Evolutionary conservation across 2,113 vertebrate genomes (phyloP), one percentile per base, ranked within the genome.

Genomic region (Corythoichthys haematopterus): DNA sequence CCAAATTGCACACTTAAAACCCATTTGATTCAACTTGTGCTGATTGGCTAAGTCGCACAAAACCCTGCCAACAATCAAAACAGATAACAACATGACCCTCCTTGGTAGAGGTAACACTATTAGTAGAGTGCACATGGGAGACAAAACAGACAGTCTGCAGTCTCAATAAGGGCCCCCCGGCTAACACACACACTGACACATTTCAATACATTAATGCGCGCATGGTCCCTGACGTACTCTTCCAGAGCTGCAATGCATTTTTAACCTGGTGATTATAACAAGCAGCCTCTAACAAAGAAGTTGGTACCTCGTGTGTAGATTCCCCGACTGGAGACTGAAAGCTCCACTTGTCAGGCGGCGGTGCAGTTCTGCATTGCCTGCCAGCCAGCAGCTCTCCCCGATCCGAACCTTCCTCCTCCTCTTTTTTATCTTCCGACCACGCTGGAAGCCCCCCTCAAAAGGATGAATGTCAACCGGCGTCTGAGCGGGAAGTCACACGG

Each of bases 401-500:
- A 57, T 46, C 40, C 20, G 14, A 6, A 2, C 35, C 60, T 45
- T 45, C 40, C 40, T 62, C 60, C 43, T 33, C 16, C 2, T 45
- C 37, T 11, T 20, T 62, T 46, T 13, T 62, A 33, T 33, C 12
- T 57, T 57, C 33, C 33, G 35, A 57, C 55, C 55, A 36, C 33
- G 55, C 55, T 57, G 13, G 33, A 57, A 57, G 55, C 55, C 33
- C 33, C 13, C 20, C 55, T 57, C 55, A 36, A 57, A 57, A 57
- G 55, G 55, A 36, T 57, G 55, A 69, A 82, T 76, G 85, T 74
- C 89, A 88, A 69, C 84, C 81, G 86, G 88, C 75, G 77, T 79
- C 81, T 82, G 80, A 88, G 84, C 70, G 74, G 77, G 82, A 89
- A 88, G 90, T 89, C 90, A 84, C 84, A 87, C 78, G 80, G 38